A percentile compares a stretch with the other conserved stretches of the same genome.
Evolutionary conservation across 2,888 invertebrate genomes (phyloP).

Genomic region (Schizaphis graminum): DNA sequence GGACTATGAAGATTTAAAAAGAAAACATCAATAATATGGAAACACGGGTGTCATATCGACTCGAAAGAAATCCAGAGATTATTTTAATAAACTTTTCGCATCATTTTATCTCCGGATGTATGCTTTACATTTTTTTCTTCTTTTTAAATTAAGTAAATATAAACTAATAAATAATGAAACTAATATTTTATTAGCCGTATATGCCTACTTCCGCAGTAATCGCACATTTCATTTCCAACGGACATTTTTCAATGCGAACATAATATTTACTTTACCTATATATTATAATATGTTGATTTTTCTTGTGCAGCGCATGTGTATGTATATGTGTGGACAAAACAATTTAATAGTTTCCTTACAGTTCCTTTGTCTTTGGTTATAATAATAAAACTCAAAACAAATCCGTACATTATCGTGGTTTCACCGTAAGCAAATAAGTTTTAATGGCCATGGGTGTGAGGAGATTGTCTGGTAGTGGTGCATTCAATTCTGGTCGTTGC

Average conservation of each 20-base stretch:
- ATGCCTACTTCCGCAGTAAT: neutral
- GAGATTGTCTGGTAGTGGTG: slow-evolving; percentile 70
- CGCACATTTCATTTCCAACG: neutral
- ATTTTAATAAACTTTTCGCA: neutral
- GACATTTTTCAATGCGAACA: neutral
- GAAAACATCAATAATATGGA: neutral
- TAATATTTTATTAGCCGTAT: neutral
- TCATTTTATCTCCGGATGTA: neutral
- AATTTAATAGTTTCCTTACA: neutral
- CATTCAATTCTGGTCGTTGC: slow-evolving; percentile 69
- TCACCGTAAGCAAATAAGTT: slow-evolving; percentile 71
- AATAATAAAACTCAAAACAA: slow-evolving; percentile 28
- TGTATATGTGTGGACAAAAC: neutral
- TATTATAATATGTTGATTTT: neutral
- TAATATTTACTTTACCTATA: neutral
- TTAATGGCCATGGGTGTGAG: slow-evolving; percentile 74
- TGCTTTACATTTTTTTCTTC: neutral
- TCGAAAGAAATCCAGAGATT: neutral
- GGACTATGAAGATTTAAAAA: neutral
- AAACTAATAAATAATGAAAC: neutral
- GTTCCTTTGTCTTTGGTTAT: neutral
- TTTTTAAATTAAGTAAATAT: slow-evolving; percentile 16
- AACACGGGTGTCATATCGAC: neutral
- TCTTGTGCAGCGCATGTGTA: neutral
- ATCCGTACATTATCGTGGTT: slow-evolving; percentile 32